phyloP scores from a whole-genome alignment of 1,140 invertebrate species.

The Radopholus similis region DNA sequence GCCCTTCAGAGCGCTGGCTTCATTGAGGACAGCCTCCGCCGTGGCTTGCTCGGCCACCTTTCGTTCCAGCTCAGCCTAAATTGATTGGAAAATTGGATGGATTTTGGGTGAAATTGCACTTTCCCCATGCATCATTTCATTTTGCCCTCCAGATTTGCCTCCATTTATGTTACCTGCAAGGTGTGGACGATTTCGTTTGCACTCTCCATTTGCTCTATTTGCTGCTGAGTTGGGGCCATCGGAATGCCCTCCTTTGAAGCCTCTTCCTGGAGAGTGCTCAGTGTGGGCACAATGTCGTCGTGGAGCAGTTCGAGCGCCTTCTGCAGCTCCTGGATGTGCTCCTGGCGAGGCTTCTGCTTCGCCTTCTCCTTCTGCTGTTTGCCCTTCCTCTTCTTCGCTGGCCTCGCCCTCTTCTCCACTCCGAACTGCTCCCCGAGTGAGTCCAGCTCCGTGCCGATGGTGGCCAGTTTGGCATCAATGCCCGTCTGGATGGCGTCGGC shows the following conservation, averaged over 20 bases:
- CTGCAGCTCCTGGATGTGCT: not conserved
- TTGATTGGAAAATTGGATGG: not conserved
- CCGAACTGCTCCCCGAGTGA: not conserved
- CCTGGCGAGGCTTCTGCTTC: not conserved
- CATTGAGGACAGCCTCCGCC: conserved; percentile 1
- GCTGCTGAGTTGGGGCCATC: not conserved
- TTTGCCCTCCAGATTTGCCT: no score
- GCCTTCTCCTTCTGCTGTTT: not conserved
- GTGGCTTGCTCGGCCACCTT: not conserved
- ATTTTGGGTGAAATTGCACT: not conserved
- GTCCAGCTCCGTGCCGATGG: not conserved
- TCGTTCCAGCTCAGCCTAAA: not conserved
- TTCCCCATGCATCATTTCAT: no score
- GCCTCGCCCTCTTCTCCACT: not conserved
- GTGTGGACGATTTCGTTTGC: not conserved
- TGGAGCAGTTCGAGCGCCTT: not conserved
- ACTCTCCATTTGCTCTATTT: not conserved
- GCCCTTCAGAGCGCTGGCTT: not conserved
- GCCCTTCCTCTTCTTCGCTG: not conserved
- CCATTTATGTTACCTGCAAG: not conserved
- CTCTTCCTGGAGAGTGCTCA: not conserved
- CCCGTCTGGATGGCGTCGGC: not conserved
- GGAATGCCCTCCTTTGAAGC: not conserved
- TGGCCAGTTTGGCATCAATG: not conserved
- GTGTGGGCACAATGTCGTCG: not conserved